Evolutionary conservation across 2,113 vertebrate species (phyloP), one percentile per base, ranked within the genome.

Genomic region (Crocuta crocuta): DNA sequence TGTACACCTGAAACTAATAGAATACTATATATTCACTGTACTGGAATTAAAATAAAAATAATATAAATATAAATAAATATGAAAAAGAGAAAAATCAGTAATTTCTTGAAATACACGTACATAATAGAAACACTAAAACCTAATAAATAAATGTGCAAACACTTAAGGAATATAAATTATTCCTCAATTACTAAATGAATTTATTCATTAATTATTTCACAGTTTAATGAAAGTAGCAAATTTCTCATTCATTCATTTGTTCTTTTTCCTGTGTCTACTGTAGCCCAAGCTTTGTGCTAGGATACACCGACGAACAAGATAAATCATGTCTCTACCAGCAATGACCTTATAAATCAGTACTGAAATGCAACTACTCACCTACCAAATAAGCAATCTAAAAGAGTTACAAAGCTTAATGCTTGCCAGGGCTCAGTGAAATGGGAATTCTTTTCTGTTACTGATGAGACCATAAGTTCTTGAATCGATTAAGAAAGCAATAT

Each of bases 181-280:
- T 58, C 43, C 15, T 39, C 45, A 95, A n/a, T 83, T 88, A 70
- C 84, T 61, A 17, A 70, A 73, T 65, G 91, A 83, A 63, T 74
- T 66, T 68, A 76, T 70, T 24, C 1, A 73, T 58, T 48, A 80
- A 43, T 80, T 76, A 87, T 68, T 71, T 13, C 15, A 90, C 33
- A 96, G 90, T 73, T 61, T 86, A 89, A 73, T 61, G 28, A 94
- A 82, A 73, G 5, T 35, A 16, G 45, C 28, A 86, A 78, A 66
- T 84, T 96, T 94, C 86, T 74, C 68, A 92, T n/a, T 89, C 6
- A n/a, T 45, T 55, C 48, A 66, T 33, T 82, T 95, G 9, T 63
- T 81, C 48, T 92, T 81, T 45, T 24, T 74, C 23, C 61, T 83
- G 4, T 93, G 15, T 58, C 78, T 23, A 26, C 48, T 78, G 63